Base-by-base conservation (phyloP, 2,888 invertebrate species). In the Drepanosiphum platanoidis region DNA sequence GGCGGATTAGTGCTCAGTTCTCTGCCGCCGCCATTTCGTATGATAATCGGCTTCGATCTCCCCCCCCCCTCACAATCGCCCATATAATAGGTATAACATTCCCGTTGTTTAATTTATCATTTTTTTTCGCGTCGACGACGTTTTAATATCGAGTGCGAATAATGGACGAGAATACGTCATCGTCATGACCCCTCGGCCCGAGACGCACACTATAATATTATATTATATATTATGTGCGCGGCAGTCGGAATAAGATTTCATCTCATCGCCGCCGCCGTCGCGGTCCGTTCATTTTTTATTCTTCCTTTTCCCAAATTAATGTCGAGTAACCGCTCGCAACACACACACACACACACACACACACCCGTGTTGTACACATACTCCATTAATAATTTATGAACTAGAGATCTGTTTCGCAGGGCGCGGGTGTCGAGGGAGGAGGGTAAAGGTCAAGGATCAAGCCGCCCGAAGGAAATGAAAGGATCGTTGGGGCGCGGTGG, bases 351-450 rank as follows among this genome's bases (percentile, higher is more conserved):
- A n/a, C n/a, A n/a, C n/a, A 22, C 22, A 52, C 8, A 18, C 22
- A 22, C 22, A 52, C 18, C 52, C 22, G 3, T 22, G 11, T 13
- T 15, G 15, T 46, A 5, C 18, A 13, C 18, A 13, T 30, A 22
- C 32, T 71, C 71, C 13, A n/a, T 34, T 18, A 74, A 74, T 74
- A 52, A 52, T 74, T 74, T 74, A 74, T 34, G n/a, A 74, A 58
- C 13, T 22, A 34, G 22, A 32, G 52, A 58, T 72, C 18, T 32
- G 18, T 46, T 46, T 39, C 39, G 39, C n/a, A 22, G 42, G 0
- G 1, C n/a, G n/a, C 3, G 4, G 70, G 9, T 3, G 52, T 0
- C 74, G 32, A n/a, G 22, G 4, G n/a, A 46, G 8, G 32, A 27
- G 1, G 30, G 39, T 13, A 71, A 74, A 52, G 52, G 52, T 52